A percentile compares a stretch with the other conserved stretches of the same genome.
Evolutionary conservation across 2,113 vertebrate genomes (phyloP).

Genomic region (Choloepus hoffmanni): DNA sequence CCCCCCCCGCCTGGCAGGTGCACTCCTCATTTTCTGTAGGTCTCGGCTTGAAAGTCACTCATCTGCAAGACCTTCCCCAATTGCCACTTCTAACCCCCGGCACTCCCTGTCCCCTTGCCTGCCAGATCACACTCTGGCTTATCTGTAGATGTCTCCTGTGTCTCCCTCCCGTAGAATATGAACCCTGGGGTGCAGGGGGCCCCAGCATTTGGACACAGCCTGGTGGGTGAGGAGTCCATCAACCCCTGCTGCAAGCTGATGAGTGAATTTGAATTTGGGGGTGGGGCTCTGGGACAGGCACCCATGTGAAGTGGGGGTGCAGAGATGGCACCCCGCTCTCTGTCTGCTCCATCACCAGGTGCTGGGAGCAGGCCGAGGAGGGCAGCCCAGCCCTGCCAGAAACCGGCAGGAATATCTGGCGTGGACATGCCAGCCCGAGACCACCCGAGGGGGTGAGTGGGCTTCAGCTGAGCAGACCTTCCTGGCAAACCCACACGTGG

Average conservation of each 20-base stretch:
- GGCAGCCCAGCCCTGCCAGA: not conserved
- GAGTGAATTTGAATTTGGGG: not conserved
- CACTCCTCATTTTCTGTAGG: not conserved
- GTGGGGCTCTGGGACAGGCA: not conserved
- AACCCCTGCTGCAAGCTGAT: fast-evolving
- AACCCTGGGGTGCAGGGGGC: not conserved
- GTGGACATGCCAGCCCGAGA: fast-evolving
- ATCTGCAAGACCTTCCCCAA: not conserved
- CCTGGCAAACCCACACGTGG: fast-evolving
- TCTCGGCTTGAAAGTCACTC: not conserved
- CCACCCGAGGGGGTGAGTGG: fast-evolving
- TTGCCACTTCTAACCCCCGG: not conserved
- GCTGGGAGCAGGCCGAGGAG: not conserved
- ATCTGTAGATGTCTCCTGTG: too few relatives aligned
- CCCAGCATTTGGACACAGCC: not conserved
- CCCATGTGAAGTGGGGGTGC: not conserved
- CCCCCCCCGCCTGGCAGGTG: not conserved
- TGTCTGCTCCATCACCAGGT: too few relatives aligned
- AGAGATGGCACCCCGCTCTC: not conserved
- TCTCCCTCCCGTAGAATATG: not conserved
- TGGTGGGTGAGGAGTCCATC: fast-evolving
- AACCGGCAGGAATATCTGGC: not conserved
- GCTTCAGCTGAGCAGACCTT: not conserved
- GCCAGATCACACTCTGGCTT: not conserved
- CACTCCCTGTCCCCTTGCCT: not conserved